These are phyloP conservation scores for Aegotheles bennettii DNA, from an alignment of 2,113 vertebrate species.

Conservation along the genomic window DNA sequence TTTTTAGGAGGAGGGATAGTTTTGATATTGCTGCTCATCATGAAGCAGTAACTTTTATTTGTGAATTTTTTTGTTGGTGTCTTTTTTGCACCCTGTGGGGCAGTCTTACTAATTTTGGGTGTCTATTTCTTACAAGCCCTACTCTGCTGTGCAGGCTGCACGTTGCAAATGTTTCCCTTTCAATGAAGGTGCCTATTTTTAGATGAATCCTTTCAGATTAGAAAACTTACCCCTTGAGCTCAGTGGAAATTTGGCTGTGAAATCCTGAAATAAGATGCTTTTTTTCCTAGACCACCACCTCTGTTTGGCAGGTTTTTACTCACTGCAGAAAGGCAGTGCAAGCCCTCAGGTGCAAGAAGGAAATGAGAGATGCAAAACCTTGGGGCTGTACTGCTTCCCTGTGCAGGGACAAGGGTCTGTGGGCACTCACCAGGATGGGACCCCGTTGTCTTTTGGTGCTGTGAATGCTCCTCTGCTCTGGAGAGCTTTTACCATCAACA, in stretches of 20 bases:
- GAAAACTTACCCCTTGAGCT: neutral
- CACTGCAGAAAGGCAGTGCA: neutral
- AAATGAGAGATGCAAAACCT: neutral
- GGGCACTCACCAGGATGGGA: neutral
- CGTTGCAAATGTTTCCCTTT: neutral
- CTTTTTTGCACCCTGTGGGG: neutral
- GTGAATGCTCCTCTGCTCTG: neutral
- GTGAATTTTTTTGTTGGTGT: neutral
- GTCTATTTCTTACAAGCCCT: neutral
- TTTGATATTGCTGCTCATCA: neutral
- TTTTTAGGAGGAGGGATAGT: neutral
- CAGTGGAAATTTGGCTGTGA: neutral
- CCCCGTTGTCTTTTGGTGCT: neutral
- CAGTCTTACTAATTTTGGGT: neutral
- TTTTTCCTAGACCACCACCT: neutral
- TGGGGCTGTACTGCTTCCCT: neutral
- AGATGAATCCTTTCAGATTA: neutral
- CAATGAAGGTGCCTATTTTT: neutral
- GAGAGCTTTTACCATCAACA: neutral
- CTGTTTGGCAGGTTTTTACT: neutral
- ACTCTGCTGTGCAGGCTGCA: neutral
- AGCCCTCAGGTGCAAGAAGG: neutral
- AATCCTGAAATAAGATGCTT: neutral
- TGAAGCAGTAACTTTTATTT: neutral
- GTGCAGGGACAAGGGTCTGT: neutral